Evolutionary conservation across 2,113 vertebrate genomes (phyloP), one percentile per base, ranked within the genome.

Genomic region (Spea bombifrons): DNA sequence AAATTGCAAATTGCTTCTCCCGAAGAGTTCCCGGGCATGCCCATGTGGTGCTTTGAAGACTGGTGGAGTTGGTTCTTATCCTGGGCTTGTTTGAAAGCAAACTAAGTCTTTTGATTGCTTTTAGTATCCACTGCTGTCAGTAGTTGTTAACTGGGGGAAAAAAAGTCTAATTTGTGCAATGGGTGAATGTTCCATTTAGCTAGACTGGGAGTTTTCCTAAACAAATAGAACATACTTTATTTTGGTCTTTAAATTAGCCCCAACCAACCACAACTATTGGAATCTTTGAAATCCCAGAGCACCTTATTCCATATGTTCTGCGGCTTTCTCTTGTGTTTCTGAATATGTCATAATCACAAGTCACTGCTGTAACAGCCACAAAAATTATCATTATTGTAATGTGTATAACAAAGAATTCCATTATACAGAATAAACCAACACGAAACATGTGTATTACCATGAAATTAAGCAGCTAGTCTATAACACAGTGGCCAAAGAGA

Each of bases 331-430:
- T 49, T 16, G 5, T 16, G 47, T 30, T 64, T 74, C 59, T 64
- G 72, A 45, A 15, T 48, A 17, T 74, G 63, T 52, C 73, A 66
- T 48, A 75, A 66, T 66, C 17, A 66, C 48, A 49, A 50, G 4
- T 5, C 5, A 61, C 5, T 10, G 10, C 5, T 15, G 15, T 15
- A 61, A 13, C 15, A 61, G 9, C 59, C 59, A 61, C 5, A 5
- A 61, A 61, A 1, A 61, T 53, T 7, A 53, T 53, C 7, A 8
- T 8, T 53, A 12, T 53, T 8, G 1, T 53, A 53, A 53, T 53
- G 7, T 3, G 10, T 8, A 53, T 8, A 2, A 12, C 50, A 53
- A 53, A 7, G 10, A 8, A 12, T 53, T 53, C 50, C 7, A 53
- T 3, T 7, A 12, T 53, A 12, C 50, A 12, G 50, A 53, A 53